Conservation (phyloP, 2,888 invertebrate genomes). For the Gari tellinella region DNA sequence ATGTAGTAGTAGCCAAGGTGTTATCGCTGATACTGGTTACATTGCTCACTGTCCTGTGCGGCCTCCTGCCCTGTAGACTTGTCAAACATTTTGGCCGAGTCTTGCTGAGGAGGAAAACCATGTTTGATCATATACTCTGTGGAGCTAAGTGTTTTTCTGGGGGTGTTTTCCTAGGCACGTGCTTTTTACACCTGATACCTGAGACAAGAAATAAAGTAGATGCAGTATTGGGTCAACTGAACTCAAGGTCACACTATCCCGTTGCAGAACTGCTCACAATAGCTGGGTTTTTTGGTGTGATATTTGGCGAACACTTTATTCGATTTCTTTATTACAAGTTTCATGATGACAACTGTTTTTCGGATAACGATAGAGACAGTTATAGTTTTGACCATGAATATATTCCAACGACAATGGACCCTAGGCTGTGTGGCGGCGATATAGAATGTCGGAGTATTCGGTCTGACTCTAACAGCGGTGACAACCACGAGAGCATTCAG, state of each 20-base stretch:
- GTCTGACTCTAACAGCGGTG: slow-evolving; percentile 24
- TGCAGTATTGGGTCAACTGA: slow-evolving; percentile 71
- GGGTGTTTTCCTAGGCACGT: slow-evolving; percentile 75
- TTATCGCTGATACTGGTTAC: slow-evolving; percentile 73
- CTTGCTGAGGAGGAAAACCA: slow-evolving; percentile 65
- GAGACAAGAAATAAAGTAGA: slow-evolving; percentile 76
- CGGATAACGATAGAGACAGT: slow-evolving; percentile 42
- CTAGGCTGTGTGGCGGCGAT: slow-evolving; percentile 49
- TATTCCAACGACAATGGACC: slow-evolving; percentile 50
- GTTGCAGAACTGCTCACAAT: slow-evolving; percentile 78
- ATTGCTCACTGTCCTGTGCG: slow-evolving; percentile 71
- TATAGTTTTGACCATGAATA: slow-evolving; percentile 55
- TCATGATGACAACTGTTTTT: slow-evolving; percentile 51
- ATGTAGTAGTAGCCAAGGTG: slow-evolving; percentile 78
- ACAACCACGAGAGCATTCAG: slow-evolving; percentile 31
- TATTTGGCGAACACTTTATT: slow-evolving; percentile 77
- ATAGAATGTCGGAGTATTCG: slow-evolving; percentile 60
- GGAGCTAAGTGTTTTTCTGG: slow-evolving; percentile 77
- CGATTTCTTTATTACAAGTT: slow-evolving; percentile 74
- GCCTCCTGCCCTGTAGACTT: slow-evolving; percentile 74
- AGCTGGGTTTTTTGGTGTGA: slow-evolving; percentile 77
- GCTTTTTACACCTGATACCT: slow-evolving; percentile 77
- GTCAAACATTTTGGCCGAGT: slow-evolving; percentile 67
- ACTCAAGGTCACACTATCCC: slow-evolving; percentile 74
- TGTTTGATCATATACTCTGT: slow-evolving; percentile 73